These are phyloP conservation scores for Saimiri boliviensis DNA, from an alignment of 2,113 vertebrate species.

Conservation along the genomic window DNA sequence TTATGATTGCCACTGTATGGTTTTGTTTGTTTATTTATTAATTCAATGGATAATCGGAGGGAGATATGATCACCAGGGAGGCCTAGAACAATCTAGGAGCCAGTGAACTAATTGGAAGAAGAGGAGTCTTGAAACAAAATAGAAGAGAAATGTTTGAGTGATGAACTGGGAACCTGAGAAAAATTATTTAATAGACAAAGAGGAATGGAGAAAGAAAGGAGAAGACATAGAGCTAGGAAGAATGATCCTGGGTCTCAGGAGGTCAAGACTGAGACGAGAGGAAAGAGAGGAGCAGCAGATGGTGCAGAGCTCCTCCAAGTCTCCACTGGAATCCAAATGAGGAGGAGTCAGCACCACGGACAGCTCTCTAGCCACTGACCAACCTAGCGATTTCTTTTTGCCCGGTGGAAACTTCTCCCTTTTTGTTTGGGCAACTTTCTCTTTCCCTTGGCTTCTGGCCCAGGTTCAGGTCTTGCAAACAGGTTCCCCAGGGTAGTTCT, in stretches of 20 bases:
- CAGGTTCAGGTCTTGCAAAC: neutral
- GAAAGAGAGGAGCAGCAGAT: fast-evolving
- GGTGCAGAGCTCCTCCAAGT: too few relatives aligned
- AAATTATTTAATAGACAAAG: neutral
- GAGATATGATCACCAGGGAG: neutral
- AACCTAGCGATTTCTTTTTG: fast-evolving
- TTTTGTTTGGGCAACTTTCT: neutral
- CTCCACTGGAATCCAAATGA: neutral
- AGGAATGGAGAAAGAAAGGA: neutral
- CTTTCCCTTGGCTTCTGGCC: neutral
- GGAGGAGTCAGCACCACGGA: conserved; percentile 80
- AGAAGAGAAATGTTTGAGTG: neutral
- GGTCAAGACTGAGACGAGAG: too few relatives aligned
- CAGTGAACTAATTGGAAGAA: neutral
- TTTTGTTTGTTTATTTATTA: neutral
- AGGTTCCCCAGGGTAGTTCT: neutral
- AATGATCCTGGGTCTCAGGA: neutral
- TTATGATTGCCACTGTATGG: neutral
- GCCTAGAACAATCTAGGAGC: neutral
- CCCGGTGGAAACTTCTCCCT: neutral
- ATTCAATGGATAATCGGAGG: neutral
- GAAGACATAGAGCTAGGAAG: neutral
- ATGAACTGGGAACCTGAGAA: neutral
- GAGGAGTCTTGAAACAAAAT: neutral
- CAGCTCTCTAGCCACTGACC: conserved; percentile 63